phyloP scores from a whole-genome alignment of 2,797 vertebrate species.

The Parauchenoglanis punctatus region DNA sequence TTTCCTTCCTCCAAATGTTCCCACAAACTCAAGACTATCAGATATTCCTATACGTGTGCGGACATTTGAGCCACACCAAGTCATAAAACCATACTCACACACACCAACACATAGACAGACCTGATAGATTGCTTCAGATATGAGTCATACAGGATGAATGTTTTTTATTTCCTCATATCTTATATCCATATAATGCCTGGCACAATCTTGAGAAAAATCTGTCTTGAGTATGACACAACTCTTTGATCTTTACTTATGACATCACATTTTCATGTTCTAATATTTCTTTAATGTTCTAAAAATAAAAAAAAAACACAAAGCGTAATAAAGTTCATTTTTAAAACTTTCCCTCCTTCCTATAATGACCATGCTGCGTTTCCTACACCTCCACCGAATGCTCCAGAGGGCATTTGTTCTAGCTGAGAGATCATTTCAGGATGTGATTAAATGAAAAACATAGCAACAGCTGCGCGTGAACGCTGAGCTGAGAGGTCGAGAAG shows the following conservation, averaged over 20 bases:
- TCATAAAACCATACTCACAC: neutral
- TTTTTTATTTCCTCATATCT: neutral
- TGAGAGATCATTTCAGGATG: conserved; percentile 32
- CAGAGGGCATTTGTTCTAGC: conserved; percentile 4
- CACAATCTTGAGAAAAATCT: neutral
- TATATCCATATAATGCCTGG: neutral
- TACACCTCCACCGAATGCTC: neutral
- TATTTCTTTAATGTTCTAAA: neutral
- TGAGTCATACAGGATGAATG: conserved; percentile 1
- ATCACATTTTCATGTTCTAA: neutral
- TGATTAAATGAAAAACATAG: conserved; percentile 34
- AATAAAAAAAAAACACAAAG: neutral
- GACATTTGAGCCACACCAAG: neutral
- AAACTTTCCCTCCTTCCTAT: neutral
- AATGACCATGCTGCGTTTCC: neutral
- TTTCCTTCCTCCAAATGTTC: neutral
- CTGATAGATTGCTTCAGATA: neutral
- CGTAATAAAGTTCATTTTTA: neutral
- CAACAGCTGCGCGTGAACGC: conserved; percentile 28
- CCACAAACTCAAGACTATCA: neutral
- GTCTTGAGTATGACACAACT: neutral
- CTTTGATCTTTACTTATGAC: conserved; percentile 2
- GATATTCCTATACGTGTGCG: neutral
- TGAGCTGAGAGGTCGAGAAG: conserved; percentile 17
- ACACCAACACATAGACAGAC: neutral